Base-by-base conservation (phyloP, 2,888 invertebrate species). In the Bellardia bayeri region DNA sequence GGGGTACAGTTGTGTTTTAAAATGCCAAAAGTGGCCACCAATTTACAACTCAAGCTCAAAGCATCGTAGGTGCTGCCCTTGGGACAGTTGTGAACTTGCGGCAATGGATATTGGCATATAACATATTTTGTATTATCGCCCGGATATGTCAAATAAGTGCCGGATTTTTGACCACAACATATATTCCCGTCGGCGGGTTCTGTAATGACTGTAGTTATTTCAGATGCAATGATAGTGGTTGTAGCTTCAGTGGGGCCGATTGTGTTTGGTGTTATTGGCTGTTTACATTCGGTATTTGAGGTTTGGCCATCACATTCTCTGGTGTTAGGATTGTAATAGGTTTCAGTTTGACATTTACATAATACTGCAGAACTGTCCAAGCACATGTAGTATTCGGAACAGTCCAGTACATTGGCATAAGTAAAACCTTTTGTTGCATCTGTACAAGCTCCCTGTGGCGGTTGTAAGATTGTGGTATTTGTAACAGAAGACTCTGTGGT, bases 61-160 rank as follows among this genome's bases (percentile, higher is more conserved):
- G 71, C 78, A 85, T 90, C 89, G 71, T 89, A 90, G 23, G 83
- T 85, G 1, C 81, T 56, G 13, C 78, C 85, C 0, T 61, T 11
- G 0, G 78, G 42, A 71, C 91, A 90, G 9, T 71, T 54, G 5
- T 49, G 30, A 2, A 88, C 87, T 37, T 76, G 72, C 2, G 90
- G 88, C 8, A 89, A 66, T 0, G 89, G 90, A 82, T 71, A 85
- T 11, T 83, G 75, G n/a, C 91, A 90, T 2, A 86, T 7, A 5
- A 90, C 89, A 75, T 80, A 91, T 56, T 88, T 88, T 14, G 37
- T 68, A 74, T 88, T 88, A 72, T 89, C 84, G 8, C 61, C 75
- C 2, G 90, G 88, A 82, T 90, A 90, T 0, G 89, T 76, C 8
- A 90, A 49, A 45, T 80, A 61, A 37, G 89, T 88, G 1, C 86